A percentile compares a stretch with the other conserved stretches of the same genome.
Conservation (phyloP, 2,888 invertebrate species). For the Seira sanloemensis region DNA sequence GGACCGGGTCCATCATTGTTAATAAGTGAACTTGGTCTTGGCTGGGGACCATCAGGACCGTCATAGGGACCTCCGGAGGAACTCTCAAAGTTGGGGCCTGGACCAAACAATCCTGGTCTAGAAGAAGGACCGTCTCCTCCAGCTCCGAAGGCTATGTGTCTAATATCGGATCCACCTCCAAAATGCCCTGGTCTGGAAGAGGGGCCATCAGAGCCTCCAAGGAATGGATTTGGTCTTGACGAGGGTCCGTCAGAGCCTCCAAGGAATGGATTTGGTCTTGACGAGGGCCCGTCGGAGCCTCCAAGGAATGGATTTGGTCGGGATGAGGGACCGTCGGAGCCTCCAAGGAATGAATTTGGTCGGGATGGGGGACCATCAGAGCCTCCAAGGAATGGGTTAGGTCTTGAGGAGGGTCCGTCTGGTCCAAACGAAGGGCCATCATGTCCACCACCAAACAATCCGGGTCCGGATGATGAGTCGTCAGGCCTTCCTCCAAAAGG, state of each 20-base stretch:
- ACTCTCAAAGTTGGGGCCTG: conserved; percentile 21
- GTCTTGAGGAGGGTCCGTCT: too few species aligned
- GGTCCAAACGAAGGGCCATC: conserved; percentile 27
- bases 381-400: conserved; percentile 11
- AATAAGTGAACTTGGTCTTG: too few species aligned
- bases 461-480: conserved; percentile 25
- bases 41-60: not conserved
- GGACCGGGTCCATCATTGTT: too few species aligned
- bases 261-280: conserved; percentile 27
- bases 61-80: not conserved
- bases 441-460: not conserved
- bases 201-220: conserved; percentile 20
- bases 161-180: too few species aligned
- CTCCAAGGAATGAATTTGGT: too few species aligned
- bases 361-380: conserved; percentile 15
- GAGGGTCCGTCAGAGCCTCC: conserved; percentile 24
- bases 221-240: conserved; percentile 12
- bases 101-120: conserved; percentile 22
- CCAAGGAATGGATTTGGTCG: not conserved
- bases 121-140: conserved; percentile 33
- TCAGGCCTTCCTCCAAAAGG: conserved; percentile 39
- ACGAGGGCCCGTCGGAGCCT: conserved; percentile 27
- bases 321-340: too few species aligned
- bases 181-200: conserved; percentile 20
- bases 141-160: too few species aligned